Evolutionary conservation across 2,888 invertebrate genomes (phyloP), one percentile per base, ranked within the genome.

Genomic region (Julus scanicus): DNA sequence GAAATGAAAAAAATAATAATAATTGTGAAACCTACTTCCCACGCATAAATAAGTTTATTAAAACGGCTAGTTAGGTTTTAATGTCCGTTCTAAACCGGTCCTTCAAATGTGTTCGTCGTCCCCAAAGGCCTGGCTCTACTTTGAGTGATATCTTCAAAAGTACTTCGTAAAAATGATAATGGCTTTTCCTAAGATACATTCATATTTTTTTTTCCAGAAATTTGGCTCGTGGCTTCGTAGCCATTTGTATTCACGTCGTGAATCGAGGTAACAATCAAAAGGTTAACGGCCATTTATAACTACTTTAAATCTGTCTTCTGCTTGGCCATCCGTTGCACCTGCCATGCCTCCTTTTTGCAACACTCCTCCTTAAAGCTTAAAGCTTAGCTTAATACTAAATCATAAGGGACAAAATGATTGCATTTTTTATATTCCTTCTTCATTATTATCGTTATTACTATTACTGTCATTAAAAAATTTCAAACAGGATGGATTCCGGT

Each of bases 221-320:
- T 71, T 37, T 71, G 71, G 71, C 71, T 71, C 71, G 71, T 71
- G 71, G 71, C 71, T 71, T 71, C 11, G 8, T 29, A 29, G 29
- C 71, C 29, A 71, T 71, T 71, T 71, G 71, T 71, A 71, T 71
- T 71, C 71, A 71, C 71, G 71, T 29, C 71, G 29, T 13, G 71
- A 29, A 29, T 20, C 29, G 71, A 29, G 71, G 29, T 29, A 9
- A 29, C 71, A 71, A 71, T 71, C 71, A 71, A 71, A 71, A 63
- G 71, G 71, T 71, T 71, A 71, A 71, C 71, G 71, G 71, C 71
- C 71, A 71, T 71, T 71, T 71, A 11, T 71, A 71, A 71, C 29
- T 29, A 71, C 71, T 71, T 71, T 71, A 29, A 71, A 71, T 71
- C 71, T 71, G 71, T 71, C 71, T 71, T 71, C 71, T 71, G 71